A percentile compares a stretch with the other conserved stretches of the same genome.
phyloP scores from a whole-genome alignment of 2,113 vertebrate species.

The Donacobius atricapilla region DNA sequence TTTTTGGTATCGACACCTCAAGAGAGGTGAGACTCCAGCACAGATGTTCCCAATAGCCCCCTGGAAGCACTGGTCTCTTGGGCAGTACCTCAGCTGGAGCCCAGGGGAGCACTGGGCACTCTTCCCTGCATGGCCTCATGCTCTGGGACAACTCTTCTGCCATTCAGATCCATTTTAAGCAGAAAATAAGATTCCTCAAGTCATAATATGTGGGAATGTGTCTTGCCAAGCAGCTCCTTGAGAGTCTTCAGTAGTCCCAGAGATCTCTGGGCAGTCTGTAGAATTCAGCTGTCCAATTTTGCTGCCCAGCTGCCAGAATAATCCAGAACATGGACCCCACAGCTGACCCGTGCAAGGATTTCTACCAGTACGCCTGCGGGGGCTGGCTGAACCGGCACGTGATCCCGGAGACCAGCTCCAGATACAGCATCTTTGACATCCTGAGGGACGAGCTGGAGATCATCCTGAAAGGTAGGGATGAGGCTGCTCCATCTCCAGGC shows the following conservation, averaged over 20 bases:
- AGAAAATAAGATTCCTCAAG: background rate
- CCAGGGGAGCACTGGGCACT: background rate
- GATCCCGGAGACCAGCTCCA: constrained; percentile 93
- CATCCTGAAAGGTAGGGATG: constrained; percentile 86
- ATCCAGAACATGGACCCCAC: constrained; percentile 90
- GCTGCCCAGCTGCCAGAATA: constrained; percentile 83
- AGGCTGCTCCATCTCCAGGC: background rate
- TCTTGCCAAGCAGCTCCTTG: background rate
- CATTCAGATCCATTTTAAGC: background rate
- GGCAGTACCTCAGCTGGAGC: background rate
- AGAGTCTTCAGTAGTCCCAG: background rate
- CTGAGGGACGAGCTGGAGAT: constrained; percentile 92
- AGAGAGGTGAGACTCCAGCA: background rate
- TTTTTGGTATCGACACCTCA: background rate
- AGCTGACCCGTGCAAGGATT: constrained; percentile 87
- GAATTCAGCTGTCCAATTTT: background rate
- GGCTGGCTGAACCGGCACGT: constrained; percentile 90
- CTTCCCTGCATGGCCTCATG: rapidly evolving
- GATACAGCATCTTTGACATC: constrained; percentile 93
- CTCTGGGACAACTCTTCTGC: background rate
- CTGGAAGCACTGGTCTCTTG: background rate
- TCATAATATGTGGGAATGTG: background rate
- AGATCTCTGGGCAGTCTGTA: background rate
- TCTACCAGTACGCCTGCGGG: constrained; percentile 94
- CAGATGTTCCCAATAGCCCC: rapidly evolving